Base-by-base conservation (phyloP, 2,888 invertebrate species). In the Diploptera punctata region DNA sequence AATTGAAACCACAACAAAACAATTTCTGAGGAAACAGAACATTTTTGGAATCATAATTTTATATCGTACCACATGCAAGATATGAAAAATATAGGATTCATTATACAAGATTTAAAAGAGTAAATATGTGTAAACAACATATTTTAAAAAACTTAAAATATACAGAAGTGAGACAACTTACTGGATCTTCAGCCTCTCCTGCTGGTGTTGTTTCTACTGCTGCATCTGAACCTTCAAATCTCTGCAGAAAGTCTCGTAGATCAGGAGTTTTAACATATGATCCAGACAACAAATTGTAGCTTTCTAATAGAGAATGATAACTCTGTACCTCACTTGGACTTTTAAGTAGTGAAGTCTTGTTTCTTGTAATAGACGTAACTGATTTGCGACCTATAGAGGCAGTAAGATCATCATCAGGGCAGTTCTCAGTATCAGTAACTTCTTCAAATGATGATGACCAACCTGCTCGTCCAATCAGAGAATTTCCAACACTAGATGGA, bases 371-470 rank as follows among this genome's bases (percentile, higher is more conserved):
- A 16, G 31, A 18, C 5, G 44, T 19, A 21, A 7, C 10, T 60
- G 72, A 62, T 44, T 52, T 52, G 4, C 16, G 29, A 3, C 74
- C 73, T 54, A 75, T 75, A 70, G 77, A 77, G 73, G 81, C 81
- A 76, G 82, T 81, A 76, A 57, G 52, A 24, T 54, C 44, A 47
- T 67, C 16, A 4, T 18, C 29, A 4, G 29, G 31, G 29, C 44
- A 24, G 49, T 49, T 19, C 16, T 13, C 60, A 24, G 54, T 16
- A 24, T 69, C 49, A 5, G 87, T 82, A 21, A 85, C 85, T 79
- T 88, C 88, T 78, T 85, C 86, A 73, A 78, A 82, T 76, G 84
- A 87, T 10, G 89, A 89, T 67, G 89, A 89, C 83, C 91, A 91
- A 78, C 90, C 90, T 1, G 88, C 86, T 80, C 87, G 87, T 43